Evolutionary conservation across 2,888 invertebrate genomes (phyloP).

Genomic region (Prenolepis imparis): DNA sequence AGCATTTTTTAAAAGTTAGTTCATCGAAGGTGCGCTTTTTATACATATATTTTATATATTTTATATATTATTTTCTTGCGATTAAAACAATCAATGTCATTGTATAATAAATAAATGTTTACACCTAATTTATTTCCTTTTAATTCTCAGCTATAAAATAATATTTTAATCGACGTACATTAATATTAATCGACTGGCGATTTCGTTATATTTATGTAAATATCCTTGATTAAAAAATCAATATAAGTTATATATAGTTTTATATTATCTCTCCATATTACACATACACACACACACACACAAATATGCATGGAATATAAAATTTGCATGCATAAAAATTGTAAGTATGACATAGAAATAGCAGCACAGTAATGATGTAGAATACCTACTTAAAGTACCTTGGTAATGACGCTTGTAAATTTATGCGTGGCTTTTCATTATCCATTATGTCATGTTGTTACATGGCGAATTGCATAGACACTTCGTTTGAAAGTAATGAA

Average conservation of each 20-base stretch:
- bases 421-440: conserved; percentile 33
- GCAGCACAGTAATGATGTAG: conserved; percentile 4
- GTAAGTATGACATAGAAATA: conserved; percentile 19
- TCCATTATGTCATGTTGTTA: conserved; percentile 34
- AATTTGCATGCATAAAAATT: conserved; percentile 9
- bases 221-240: not conserved
- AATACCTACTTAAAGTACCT: not conserved
- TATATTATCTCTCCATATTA: not conserved
- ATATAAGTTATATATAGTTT: not conserved
- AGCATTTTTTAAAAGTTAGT: not conserved
- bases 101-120: not conserved
- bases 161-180: not conserved
- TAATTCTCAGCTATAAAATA: not conserved
- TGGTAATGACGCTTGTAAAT: conserved; percentile 41
- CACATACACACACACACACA: not conserved
- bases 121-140: not conserved
- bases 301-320: not conserved
- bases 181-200: not conserved
- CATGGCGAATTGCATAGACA: conserved; percentile 5
- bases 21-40: not conserved
- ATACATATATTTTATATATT: not conserved
- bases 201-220: not conserved
- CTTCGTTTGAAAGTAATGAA: conserved; percentile 2
- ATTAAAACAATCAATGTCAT: not conserved
- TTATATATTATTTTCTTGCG: not conserved